Percentiles rank a stretch among this genome's conserved stretches.
phyloP scores from a whole-genome alignment of 2,113 vertebrate genomes.

The Sinosuthora webbiana region DNA sequence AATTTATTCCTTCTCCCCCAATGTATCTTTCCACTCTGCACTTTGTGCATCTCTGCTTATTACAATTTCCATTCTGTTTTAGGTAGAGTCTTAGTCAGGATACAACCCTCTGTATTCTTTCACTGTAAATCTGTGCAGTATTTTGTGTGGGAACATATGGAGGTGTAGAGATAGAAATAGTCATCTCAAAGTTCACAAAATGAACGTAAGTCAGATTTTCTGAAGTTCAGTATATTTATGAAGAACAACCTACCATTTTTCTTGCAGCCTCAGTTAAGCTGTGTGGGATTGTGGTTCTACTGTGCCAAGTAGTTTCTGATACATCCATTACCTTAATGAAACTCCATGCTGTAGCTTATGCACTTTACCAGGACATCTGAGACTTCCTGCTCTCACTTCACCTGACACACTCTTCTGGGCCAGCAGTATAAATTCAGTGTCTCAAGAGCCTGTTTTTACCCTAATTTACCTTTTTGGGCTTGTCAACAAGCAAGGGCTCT shows the following conservation, averaged over 20 bases:
- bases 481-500: not conserved
- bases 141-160: conserved; percentile 2
- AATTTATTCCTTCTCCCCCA: not conserved
- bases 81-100: not conserved
- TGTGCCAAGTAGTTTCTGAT: conserved; percentile 1
- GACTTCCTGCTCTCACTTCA: not conserved
- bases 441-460: not conserved
- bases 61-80: not conserved
- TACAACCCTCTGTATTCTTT: not conserved
- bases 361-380: not conserved
- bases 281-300: not conserved
- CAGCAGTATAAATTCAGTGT: not conserved
- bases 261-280: not conserved
- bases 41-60: not conserved
- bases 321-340: not conserved
- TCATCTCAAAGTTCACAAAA: conserved; percentile 15
- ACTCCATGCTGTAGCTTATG: not conserved
- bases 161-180: conserved; percentile 25
- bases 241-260: not conserved
- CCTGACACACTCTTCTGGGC: not conserved
- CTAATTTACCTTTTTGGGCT: not conserved
- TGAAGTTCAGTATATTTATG: conserved; percentile 18
- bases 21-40: not conserved
- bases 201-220: conserved; percentile 1
- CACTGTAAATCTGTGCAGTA: not conserved